Evolutionary conservation across 2,888 invertebrate genomes (phyloP), one percentile per base, ranked within the genome.

Genomic region (Lycophotia porphyrea): DNA sequence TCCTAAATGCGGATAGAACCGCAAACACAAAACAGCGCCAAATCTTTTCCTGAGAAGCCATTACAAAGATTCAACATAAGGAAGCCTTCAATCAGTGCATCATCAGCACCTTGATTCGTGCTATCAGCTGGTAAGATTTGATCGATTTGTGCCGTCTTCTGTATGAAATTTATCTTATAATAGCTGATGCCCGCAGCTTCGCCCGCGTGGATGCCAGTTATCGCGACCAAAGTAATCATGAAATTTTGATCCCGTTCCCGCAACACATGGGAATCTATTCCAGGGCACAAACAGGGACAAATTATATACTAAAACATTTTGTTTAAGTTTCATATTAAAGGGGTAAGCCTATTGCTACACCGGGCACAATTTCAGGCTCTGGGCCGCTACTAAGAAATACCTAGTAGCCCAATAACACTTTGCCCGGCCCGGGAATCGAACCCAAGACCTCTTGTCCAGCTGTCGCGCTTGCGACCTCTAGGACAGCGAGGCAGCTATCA

Each of bases 71-170:
- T n/a, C n/a, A n/a, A n/a, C n/a, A n/a, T n/a, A 75, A 76, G 81
- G 80, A 83, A 86, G 74, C 49, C 21, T 55, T 21, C 73, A 84
- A 78, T 81, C 86, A 80, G 69, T 68, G 49, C 47, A 74, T 69
- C 55, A 52, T n/a, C n/a, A n/a, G n/a, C 52, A 61, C 88, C 88
- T 82, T 88, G 88, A 86, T 86, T 87, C 36, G 39, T 21, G 55
- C 39, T 80, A 80, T 80, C 74, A 39, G 71, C 76, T 72, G 71
- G 64, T 63, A 64, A 61, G 80, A 88, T 87, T 81, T 71, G 78
- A 87, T 84, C 84, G 83, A 87, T 84, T 79, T 63, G 60, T 67
- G 47, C 63, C 49, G 21, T 21, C 21, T 21, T 21, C 18, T 44
- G 44, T 44, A 21, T 44, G 44, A 44, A 44, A 44, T 21, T 18